These are phyloP conservation scores for Phocides pigmalion DNA, from an alignment of 1,140 invertebrate genomes.

Conservation along the genomic window DNA sequence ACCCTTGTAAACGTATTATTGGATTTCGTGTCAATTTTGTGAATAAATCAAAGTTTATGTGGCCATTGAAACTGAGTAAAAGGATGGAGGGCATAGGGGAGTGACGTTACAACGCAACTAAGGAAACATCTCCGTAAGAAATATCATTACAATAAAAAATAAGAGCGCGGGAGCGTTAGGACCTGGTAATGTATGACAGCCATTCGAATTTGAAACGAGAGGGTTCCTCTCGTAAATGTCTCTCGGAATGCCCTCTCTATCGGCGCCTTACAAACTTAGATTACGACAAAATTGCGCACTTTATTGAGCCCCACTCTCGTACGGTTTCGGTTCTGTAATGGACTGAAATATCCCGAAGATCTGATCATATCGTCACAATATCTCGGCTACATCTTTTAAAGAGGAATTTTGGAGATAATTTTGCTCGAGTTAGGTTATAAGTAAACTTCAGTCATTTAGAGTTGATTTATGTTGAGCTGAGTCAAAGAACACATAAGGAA, in stretches of 20 bases:
- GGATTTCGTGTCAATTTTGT: constrained; percentile 27
- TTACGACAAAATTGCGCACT: constrained; percentile 26
- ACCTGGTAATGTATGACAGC: constrained; percentile 19
- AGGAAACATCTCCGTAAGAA: constrained; percentile 15
- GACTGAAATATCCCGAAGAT: constrained; percentile 21
- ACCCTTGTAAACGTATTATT: constrained; percentile 26
- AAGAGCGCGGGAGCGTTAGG: constrained; percentile 8
- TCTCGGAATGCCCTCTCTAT: constrained; percentile 17
- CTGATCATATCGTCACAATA: constrained; percentile 18
- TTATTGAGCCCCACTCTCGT: constrained; percentile 23
- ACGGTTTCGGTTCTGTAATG: constrained; percentile 23
- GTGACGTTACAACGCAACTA: constrained; percentile 15
- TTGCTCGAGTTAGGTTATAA: background rate
- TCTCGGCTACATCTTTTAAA: constrained; percentile 17
- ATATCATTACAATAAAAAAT: constrained; percentile 30
- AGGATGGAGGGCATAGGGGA: background rate
- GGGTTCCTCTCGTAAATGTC: constrained; percentile 18
- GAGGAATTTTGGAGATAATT: constrained; percentile 5
- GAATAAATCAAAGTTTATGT: constrained; percentile 29
- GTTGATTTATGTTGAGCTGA: constrained; percentile 1
- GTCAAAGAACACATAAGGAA: background rate
- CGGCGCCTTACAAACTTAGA: constrained; percentile 27
- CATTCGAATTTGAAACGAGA: constrained; percentile 26
- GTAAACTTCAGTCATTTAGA: background rate
- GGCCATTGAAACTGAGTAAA: constrained; percentile 9